phyloP scores from a whole-genome alignment of 2,797 vertebrate genomes.

The Acanthornis magna region DNA sequence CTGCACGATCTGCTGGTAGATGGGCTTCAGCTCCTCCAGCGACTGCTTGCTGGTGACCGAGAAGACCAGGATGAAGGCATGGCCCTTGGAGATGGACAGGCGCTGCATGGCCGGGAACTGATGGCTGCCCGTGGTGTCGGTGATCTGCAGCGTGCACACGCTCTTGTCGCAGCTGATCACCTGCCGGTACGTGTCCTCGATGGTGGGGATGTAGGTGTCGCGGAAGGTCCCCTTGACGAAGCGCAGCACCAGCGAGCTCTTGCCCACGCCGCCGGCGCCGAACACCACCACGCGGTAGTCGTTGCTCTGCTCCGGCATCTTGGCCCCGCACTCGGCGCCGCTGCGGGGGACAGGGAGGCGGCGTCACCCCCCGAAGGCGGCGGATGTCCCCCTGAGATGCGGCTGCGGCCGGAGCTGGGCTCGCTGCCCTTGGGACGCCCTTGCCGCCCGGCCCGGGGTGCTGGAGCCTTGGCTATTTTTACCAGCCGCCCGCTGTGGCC shows the following conservation, averaged over 20 bases:
- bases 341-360: neutral
- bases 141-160: constrained; percentile 95
- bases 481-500: neutral
- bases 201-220: constrained; percentile 96
- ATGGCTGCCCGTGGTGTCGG: constrained; percentile 94
- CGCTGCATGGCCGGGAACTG: constrained; percentile 98
- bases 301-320: constrained; percentile 96
- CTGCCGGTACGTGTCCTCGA: constrained; percentile 97
- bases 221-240: constrained; percentile 96
- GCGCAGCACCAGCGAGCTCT: constrained; percentile 95
- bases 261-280: constrained; percentile 92
- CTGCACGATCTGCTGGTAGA: constrained; percentile 92
- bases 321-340: neutral
- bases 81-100: constrained; percentile 94
- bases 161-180: constrained; percentile 98
- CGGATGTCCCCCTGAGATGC: neutral
- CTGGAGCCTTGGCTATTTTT: neutral
- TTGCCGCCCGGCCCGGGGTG: neutral
- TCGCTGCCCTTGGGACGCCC: neutral
- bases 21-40: constrained; percentile 93
- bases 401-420: neutral
- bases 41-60: constrained; percentile 94
- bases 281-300: constrained; percentile 98
- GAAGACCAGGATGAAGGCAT: constrained; percentile 95
- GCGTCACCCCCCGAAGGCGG: accelerated